phyloP scores from a whole-genome alignment of 2,888 invertebrate genomes.

The Diogma glabrata region DNA sequence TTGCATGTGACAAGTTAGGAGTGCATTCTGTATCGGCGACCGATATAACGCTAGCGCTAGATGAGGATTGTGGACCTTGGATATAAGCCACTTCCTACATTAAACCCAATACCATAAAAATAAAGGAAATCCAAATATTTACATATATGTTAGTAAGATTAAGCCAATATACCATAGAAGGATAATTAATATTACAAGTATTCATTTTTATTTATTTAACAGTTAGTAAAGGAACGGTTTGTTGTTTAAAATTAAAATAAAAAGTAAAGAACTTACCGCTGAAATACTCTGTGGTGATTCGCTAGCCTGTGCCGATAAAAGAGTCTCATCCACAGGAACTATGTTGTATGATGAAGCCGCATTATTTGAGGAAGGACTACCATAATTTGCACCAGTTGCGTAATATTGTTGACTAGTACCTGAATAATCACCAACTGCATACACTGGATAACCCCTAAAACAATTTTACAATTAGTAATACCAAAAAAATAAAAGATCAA shows the following conservation, averaged over 20 bases:
- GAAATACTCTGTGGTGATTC: constrained; percentile 56
- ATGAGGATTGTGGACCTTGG: constrained; percentile 36
- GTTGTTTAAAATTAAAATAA: too few relatives aligned
- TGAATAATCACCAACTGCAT: constrained; percentile 54
- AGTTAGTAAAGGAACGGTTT: too few relatives aligned
- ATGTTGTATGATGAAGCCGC: constrained; percentile 38
- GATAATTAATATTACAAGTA: not conserved
- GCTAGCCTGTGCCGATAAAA: constrained; percentile 45
- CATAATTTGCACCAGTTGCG: constrained; percentile 37
- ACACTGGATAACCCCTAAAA: constrained; percentile 61
- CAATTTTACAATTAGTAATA: not conserved
- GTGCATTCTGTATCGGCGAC: constrained; percentile 41
- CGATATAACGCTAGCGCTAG: constrained; percentile 38
- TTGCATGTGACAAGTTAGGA: constrained; percentile 58
- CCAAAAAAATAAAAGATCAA: not conserved
- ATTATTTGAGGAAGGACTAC: constrained; percentile 44
- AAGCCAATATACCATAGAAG: not conserved
- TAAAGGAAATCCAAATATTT: not conserved
- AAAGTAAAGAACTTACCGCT: constrained; percentile 50
- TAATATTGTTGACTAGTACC: constrained; percentile 48
- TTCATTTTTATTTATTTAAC: not conserved
- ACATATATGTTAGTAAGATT: too few relatives aligned
- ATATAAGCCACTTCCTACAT: constrained; percentile 34
- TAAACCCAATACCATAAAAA: not conserved
- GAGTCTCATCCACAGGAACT: constrained; percentile 56